Base-by-base conservation (phyloP, 2,113 vertebrate species). In the Craseonycteris thonglongyai region DNA sequence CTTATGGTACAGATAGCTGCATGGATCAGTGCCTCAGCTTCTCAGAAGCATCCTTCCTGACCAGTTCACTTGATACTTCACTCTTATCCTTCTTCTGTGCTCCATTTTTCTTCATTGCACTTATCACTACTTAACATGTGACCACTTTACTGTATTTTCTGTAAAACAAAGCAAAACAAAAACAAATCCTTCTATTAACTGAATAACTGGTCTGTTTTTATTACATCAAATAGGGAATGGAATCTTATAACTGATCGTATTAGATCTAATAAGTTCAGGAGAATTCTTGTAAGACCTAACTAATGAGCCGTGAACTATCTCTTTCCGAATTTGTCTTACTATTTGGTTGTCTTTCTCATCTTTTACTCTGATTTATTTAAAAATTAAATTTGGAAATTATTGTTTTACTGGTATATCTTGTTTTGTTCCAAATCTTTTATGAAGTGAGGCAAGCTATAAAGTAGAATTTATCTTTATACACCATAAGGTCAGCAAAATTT, bases 211-310 rank as follows among this genome's bases (percentile, higher is more conserved):
- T 42, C 38, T 75, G 4, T 63, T 66, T 21, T 35, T 66, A 92
- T n/a, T n/a, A n/a, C n/a, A n/a, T 66, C 91, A 93, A 93, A 82
- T 13, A 79, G 51, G 49, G 56, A 93, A 81, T 74, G 22, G 33
- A 89, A 74, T 69, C 58, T 65, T 86, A 12, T 47, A 90, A 83
- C 35, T 56, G 30, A 92, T 80, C 2, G 0, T 72, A 80, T 86
- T 59, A 89, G 16, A 30, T 86, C 8, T 69, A 40, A 71, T 54
- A 86, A 79, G 14, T 47, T 63, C 49, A 40, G 16, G n/a, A 80
- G 87, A 63, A 63, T 74, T 58, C 71, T 33, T 59, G 13, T 61
- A 61, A 84, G 45, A 88, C 72, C 28, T 86, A 74, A 85, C 65
- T 82, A 95, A 94, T 28, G 30, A 40, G n/a, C 28, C 58, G 7